Evolutionary conservation across 2,888 invertebrate genomes (phyloP).

Genomic region (Sialis lutaria): DNA sequence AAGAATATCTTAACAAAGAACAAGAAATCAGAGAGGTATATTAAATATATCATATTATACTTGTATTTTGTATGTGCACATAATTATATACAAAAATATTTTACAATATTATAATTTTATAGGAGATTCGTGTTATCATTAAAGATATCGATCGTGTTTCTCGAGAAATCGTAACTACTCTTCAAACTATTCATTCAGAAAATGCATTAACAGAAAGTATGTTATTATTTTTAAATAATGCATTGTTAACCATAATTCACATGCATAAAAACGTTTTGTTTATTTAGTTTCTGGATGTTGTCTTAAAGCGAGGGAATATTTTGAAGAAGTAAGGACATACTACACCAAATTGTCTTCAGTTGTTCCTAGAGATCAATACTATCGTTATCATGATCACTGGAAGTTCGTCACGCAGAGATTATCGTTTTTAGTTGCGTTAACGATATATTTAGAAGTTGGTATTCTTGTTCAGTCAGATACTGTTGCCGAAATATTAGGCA

Average conservation of each 20-base stretch:
- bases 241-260: background rate
- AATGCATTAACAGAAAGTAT: slow-evolving; percentile 46
- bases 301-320: slow-evolving; percentile 40
- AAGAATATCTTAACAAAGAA: slow-evolving; percentile 57
- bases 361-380: slow-evolving; percentile 64
- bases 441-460: slow-evolving; percentile 65
- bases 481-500: slow-evolving; percentile 58
- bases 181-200: slow-evolving; percentile 69
- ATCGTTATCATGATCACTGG: slow-evolving; percentile 82
- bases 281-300: slow-evolving; percentile 43
- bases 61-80: background rate
- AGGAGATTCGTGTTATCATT: slow-evolving; percentile 52
- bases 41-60: background rate
- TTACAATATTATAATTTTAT: slow-evolving; percentile 14
- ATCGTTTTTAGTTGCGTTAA: slow-evolving; percentile 58
- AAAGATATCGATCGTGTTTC: slow-evolving; percentile 62
- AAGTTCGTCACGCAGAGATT: slow-evolving; percentile 62
- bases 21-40: slow-evolving; percentile 65
- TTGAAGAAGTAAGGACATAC: slow-evolving; percentile 43
- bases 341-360: slow-evolving; percentile 44
- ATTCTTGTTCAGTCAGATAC: slow-evolving; percentile 56
- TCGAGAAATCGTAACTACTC: slow-evolving; percentile 57
- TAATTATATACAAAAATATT: slow-evolving; percentile 4
- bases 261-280: slow-evolving; percentile 3
- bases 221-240: slow-evolving; percentile 15